Evolutionary conservation across 1,140 invertebrate species (phyloP).

Genomic region (Zaprionus gabonicus): DNA sequence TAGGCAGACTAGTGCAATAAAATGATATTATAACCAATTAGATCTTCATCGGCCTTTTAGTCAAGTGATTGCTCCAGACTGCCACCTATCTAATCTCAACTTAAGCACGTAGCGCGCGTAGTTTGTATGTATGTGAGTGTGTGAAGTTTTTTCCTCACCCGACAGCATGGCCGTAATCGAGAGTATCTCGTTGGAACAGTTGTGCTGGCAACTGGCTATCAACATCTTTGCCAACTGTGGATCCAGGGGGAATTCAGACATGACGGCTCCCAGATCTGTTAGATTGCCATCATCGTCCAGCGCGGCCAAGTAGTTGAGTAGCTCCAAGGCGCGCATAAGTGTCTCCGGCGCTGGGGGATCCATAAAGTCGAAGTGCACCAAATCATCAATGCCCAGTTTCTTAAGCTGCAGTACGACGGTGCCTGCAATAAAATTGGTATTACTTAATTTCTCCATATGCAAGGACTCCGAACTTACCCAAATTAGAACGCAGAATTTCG

Average conservation of each 20-base stretch:
- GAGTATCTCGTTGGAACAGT: conserved; percentile 99
- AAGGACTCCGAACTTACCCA: conserved; percentile 53
- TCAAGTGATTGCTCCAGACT: not conserved
- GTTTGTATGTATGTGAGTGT: conserved; percentile 9
- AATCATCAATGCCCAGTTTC: conserved; percentile 99
- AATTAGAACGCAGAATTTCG: conserved; percentile 92
- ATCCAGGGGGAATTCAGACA: conserved; percentile 99
- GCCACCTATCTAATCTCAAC: conserved; percentile 1
- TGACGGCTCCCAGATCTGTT: conserved; percentile 98
- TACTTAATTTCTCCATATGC: not conserved
- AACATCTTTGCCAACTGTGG: conserved; percentile 99
- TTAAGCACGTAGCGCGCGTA: conserved; percentile 29
- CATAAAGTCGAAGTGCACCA: conserved; percentile 99
- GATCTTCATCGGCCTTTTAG: too few relatives aligned
- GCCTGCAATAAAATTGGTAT: conserved; percentile 38
- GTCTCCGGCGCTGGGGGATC: conserved; percentile 99
- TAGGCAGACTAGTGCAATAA: conserved; percentile 3
- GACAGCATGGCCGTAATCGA: conserved; percentile 99
- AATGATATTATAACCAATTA: not conserved
- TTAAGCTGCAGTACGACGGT: conserved; percentile 99
- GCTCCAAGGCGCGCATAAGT: conserved; percentile 98
- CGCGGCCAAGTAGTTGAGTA: conserved; percentile 97
- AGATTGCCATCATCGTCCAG: conserved; percentile 97
- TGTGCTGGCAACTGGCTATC: conserved; percentile 98
- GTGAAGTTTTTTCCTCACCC: conserved; percentile 88